phyloP scores from a whole-genome alignment of 2,113 vertebrate genomes.

The Macquaria australasica region DNA sequence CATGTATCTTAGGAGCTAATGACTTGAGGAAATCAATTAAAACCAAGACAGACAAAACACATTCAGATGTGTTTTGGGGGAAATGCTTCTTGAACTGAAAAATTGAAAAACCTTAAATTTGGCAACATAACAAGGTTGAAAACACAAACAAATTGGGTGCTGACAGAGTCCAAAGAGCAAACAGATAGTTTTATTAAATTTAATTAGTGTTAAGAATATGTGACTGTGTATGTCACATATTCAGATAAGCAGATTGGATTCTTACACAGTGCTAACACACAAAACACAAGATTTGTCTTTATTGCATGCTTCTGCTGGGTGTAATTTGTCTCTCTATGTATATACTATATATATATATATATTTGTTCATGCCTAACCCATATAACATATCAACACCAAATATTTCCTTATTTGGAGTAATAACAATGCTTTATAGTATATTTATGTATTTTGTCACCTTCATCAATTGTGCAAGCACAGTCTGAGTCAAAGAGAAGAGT shows the following conservation, averaged over 20 bases:
- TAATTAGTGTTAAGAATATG: constrained; percentile 37
- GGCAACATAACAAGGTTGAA: constrained; percentile 61
- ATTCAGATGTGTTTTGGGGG: constrained; percentile 41
- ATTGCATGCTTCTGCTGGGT: constrained; percentile 15
- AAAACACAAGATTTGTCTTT: constrained; percentile 9
- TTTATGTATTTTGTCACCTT: not conserved
- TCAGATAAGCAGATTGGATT: not conserved
- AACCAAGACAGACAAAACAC: constrained; percentile 35
- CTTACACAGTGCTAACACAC: constrained; percentile 2
- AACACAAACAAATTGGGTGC: constrained; percentile 68
- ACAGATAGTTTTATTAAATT: constrained; percentile 59
- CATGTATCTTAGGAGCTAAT: constrained; percentile 55
- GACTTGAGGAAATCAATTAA: constrained; percentile 75
- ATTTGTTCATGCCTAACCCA: not conserved
- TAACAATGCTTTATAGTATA: too few species aligned
- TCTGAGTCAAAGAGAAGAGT: not conserved
- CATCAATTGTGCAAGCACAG: not conserved
- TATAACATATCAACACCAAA: not conserved
- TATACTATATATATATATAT: not conserved
- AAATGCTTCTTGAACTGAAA: constrained; percentile 69
- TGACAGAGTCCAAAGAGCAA: constrained; percentile 57
- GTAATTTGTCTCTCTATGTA: too few species aligned
- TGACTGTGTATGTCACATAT: constrained; percentile 16
- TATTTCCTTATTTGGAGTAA: too few species aligned
- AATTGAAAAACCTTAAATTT: constrained; percentile 68